Evolutionary conservation across 1,140 invertebrate species (phyloP).

Genomic region (Euglossa dilemma): DNA sequence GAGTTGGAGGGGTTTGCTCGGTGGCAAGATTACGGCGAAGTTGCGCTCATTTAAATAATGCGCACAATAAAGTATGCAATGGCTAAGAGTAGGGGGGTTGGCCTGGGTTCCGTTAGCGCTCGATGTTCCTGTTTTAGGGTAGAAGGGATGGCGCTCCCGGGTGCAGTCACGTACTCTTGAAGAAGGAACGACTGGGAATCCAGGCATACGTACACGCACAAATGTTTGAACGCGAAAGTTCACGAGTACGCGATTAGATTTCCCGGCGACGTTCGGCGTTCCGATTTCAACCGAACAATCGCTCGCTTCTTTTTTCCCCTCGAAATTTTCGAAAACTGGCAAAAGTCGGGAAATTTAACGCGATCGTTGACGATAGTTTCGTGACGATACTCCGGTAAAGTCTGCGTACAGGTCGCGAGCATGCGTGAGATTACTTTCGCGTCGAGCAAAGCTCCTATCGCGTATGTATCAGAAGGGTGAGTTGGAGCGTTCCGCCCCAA

Average conservation of each 20-base stretch:
- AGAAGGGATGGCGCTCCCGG: conserved; percentile 65
- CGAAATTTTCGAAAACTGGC: too few species aligned
- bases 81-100: conserved; percentile 61
- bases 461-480: conserved; percentile 54
- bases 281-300: too few species aligned
- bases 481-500: conserved; percentile 49
- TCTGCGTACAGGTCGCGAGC: background rate
- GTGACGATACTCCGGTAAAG: background rate
- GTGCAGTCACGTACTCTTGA: conserved; percentile 71
- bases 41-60: conserved; percentile 81
- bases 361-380: background rate
- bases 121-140: conserved; percentile 50
- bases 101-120: conserved; percentile 71
- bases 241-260: background rate
- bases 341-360: background rate
- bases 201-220: conserved; percentile 56
- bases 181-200: conserved; percentile 51
- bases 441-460: conserved; percentile 42
- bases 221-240: conserved; percentile 10
- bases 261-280: too few species aligned
- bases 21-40: conserved; percentile 76
- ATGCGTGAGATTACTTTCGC: conserved; percentile 30
- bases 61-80: conserved; percentile 79
- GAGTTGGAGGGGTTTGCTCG: conserved; percentile 58
- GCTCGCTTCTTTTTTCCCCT: background rate